Conservation (phyloP, 2,113 vertebrate genomes). For the Galbula dea region DNA sequence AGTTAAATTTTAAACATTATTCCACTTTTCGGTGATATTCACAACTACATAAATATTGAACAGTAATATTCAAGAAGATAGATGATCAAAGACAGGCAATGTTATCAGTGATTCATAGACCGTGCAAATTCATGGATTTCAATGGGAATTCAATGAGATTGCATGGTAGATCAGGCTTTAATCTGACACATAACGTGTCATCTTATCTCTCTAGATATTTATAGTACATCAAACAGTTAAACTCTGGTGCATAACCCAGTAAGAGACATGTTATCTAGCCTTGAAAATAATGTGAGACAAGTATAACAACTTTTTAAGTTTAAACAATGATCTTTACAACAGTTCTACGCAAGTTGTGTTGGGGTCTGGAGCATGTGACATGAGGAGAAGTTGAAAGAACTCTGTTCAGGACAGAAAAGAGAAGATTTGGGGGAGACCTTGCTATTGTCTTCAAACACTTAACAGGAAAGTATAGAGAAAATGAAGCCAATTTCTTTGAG, state of each 20-base stretch:
- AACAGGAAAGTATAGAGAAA: background rate
- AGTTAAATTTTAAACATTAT: background rate
- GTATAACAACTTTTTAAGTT: background rate
- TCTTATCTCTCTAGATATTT: background rate
- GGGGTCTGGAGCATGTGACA: background rate
- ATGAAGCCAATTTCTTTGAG: background rate
- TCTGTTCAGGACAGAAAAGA: background rate
- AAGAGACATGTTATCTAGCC: background rate
- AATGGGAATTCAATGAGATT: background rate
- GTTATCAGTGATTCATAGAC: background rate
- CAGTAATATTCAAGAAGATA: background rate
- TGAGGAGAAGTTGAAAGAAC: background rate
- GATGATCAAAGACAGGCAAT: background rate
- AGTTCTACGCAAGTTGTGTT: background rate
- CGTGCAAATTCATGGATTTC: background rate
- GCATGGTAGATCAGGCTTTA: background rate
- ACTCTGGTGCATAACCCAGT: background rate
- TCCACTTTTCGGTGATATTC: background rate
- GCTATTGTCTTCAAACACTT: background rate
- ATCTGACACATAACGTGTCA: background rate
- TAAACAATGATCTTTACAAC: background rate
- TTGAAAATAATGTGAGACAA: background rate
- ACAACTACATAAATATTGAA: background rate
- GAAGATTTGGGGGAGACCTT: background rate
- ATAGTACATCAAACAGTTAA: background rate